These are phyloP conservation scores for Ectropis crepuscularia DNA, from an alignment of 2,888 invertebrate species.

Conservation along the genomic window DNA sequence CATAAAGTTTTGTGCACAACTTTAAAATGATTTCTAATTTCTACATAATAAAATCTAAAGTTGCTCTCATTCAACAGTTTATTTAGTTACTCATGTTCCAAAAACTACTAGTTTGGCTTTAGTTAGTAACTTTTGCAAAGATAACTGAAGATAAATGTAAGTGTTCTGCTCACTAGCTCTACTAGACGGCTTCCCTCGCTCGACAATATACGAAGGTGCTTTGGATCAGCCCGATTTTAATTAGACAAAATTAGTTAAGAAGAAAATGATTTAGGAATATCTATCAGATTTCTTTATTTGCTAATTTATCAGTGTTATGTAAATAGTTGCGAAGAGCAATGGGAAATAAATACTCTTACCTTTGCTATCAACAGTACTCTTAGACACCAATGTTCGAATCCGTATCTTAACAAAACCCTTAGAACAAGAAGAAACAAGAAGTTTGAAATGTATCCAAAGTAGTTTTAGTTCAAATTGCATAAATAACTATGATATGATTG, in stretches of 20 bases:
- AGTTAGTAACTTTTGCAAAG: slow-evolving; percentile 3
- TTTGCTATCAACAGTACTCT: no score
- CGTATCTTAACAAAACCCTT: no score
- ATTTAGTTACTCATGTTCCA: background rate
- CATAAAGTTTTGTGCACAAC: slow-evolving; percentile 4
- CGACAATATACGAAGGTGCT: slow-evolving; percentile 9
- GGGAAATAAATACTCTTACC: no score
- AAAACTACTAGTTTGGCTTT: background rate
- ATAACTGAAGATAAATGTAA: background rate
- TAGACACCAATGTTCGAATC: no score
- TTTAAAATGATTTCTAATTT: slow-evolving; percentile 2
- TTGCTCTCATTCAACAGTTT: background rate
- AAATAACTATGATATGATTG: no score
- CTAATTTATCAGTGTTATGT: no score
- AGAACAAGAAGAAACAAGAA: no score
- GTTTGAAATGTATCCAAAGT: no score
- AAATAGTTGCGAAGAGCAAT: no score
- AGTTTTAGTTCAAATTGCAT: no score
- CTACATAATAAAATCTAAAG: background rate
- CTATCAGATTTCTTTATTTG: no score
- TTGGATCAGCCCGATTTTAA: slow-evolving; percentile 21
- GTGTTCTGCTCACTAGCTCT: background rate
- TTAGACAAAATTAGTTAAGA: background rate
- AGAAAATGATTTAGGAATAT: no score
- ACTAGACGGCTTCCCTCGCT: slow-evolving; percentile 48